A percentile compares a stretch with the other conserved stretches of the same genome.
These are phyloP conservation scores for Mimumesa dahlbomi DNA, from an alignment of 2,888 invertebrate genomes.

Conservation along the genomic window DNA sequence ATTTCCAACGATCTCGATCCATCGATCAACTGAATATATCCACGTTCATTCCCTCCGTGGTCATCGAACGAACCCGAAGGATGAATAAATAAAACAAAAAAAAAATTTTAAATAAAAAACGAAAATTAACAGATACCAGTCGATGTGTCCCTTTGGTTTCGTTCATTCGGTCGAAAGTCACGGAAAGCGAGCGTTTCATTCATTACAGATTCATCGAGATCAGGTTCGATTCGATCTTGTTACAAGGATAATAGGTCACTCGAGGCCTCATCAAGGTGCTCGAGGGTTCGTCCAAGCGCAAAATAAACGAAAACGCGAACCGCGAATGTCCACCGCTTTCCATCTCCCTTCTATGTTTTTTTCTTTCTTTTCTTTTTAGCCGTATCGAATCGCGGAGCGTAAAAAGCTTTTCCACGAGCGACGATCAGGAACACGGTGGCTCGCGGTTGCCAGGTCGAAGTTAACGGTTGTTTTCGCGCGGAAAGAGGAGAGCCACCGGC, in stretches of 20 bases:
- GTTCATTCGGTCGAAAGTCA: not conserved
- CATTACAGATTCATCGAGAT: constrained; percentile 43
- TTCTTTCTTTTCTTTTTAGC: not conserved
- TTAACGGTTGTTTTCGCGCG: constrained; percentile 70
- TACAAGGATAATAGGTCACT: constrained; percentile 34
- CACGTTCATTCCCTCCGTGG: not conserved
- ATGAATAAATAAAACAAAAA: not conserved
- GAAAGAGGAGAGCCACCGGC: constrained; percentile 31
- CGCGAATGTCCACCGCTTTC: not conserved
- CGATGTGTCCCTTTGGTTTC: not conserved
- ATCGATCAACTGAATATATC: not conserved
- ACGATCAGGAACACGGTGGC: constrained; percentile 31
- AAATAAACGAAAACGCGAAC: constrained; percentile 28
- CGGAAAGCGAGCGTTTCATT: constrained; percentile 18
- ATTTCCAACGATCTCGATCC: not conserved
- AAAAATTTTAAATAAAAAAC: not conserved
- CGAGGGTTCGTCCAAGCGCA: constrained; percentile 29
- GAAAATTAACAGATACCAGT: not conserved
- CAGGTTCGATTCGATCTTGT: constrained; percentile 33
- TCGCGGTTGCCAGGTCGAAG: constrained; percentile 74
- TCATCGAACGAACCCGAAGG: constrained; percentile 19
- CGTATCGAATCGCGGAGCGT: constrained; percentile 30
- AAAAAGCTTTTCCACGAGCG: constrained; percentile 39
- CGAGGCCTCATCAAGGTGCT: constrained; percentile 30
- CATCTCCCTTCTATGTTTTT: no score